Percentiles rank a stretch among this genome's conserved stretches.
Conservation (phyloP, 37 sponge, comb jelly and placozoan genomes). For the Oscarella lobularis region DNA sequence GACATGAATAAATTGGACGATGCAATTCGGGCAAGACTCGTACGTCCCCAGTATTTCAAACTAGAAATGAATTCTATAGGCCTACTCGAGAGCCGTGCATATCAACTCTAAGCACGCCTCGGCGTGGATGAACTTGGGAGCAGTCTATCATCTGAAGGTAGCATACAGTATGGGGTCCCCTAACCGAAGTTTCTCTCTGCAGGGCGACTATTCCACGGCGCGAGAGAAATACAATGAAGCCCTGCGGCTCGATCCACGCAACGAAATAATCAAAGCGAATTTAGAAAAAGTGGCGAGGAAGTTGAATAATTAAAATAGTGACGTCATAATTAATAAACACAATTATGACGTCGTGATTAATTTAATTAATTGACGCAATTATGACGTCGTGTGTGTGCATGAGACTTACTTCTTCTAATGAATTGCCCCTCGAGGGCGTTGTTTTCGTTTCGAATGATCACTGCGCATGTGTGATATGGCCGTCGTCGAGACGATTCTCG, state of each 20-base stretch:
- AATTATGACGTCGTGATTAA: too few relatives aligned
- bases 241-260: not conserved
- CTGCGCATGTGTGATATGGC: too few relatives aligned
- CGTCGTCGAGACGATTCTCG: too few relatives aligned
- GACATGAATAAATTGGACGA: not conserved
- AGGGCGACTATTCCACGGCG: not conserved
- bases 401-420: too few relatives aligned
- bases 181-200: not conserved
- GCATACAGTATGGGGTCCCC: not conserved
- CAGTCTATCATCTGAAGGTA: slow-evolving; percentile 13
- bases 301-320: not conserved
- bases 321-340: not conserved
- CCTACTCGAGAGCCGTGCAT: not conserved
- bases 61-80: not conserved
- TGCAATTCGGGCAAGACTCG: not conserved
- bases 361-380: too few relatives aligned
- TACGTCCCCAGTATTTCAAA: not conserved
- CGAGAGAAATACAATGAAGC: not conserved
- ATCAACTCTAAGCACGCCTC: not conserved
- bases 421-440: too few relatives aligned
- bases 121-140: slow-evolving; percentile 20
- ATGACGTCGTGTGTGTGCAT: too few relatives aligned
- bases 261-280: not conserved
- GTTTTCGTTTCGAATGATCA: too few relatives aligned
- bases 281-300: not conserved